phyloP scores from a whole-genome alignment of 2,797 vertebrate genomes.

The Chiroxiphia lanceolata region DNA sequence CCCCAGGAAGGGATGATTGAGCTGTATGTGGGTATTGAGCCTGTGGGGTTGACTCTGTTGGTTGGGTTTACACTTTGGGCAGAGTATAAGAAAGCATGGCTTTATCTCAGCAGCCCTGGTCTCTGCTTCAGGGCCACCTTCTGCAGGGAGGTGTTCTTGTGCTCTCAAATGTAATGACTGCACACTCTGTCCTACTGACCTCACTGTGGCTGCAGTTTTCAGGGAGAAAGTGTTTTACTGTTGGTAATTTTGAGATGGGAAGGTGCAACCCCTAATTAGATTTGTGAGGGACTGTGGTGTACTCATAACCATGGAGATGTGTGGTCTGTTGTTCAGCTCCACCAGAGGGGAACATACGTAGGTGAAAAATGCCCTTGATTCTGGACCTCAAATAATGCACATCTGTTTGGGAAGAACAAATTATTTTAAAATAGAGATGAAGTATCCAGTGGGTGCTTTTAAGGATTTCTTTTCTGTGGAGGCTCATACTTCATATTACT shows the following conservation, averaged over 20 bases:
- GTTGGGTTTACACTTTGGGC: background rate
- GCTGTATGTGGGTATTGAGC: background rate
- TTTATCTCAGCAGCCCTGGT: background rate
- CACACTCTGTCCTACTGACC: background rate
- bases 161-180: background rate
- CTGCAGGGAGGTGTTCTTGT: background rate
- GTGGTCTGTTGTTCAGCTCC: background rate
- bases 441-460: background rate
- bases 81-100: background rate
- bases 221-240: background rate
- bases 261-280: background rate
- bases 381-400: background rate
- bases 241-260: background rate
- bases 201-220: background rate
- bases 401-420: background rate
- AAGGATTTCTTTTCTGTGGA: background rate
- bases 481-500: background rate
- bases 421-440: background rate
- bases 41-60: background rate
- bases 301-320: background rate
- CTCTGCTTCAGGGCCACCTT: background rate
- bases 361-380: background rate
- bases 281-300: background rate
- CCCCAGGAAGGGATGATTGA: background rate
- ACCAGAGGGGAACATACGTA: fast-evolving